A percentile compares a stretch with the other conserved stretches of the same genome.
Evolutionary conservation across 2,797 vertebrate species (phyloP).

Genomic region (Poeciliopsis paucimaculata): DNA sequence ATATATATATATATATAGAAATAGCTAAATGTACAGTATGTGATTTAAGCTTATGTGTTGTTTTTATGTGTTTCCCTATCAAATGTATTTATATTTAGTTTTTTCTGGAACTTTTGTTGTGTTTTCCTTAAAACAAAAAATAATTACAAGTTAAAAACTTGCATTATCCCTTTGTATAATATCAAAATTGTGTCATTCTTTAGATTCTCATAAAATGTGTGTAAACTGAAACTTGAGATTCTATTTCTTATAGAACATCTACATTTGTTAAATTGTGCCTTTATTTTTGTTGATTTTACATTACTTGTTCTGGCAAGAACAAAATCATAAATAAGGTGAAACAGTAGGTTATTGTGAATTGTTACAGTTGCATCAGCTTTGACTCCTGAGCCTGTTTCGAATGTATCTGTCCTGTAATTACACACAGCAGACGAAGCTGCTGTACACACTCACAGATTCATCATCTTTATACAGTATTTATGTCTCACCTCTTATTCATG

Average conservation of each 20-base stretch:
- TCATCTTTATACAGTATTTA: neutral
- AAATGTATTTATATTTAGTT: neutral
- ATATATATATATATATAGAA: too few relatives aligned
- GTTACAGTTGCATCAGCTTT: neutral
- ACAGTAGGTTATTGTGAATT: neutral
- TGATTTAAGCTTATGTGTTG: neutral
- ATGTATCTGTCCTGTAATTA: neutral
- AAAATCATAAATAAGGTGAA: neutral
- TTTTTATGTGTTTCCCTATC: neutral
- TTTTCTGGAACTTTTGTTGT: neutral
- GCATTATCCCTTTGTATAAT: neutral
- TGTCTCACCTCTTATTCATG: slow-evolving; percentile 3
- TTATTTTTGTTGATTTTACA: neutral
- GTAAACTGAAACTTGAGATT: neutral
- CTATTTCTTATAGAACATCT: neutral
- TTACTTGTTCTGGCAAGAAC: neutral
- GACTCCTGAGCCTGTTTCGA: neutral
- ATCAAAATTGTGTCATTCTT: neutral
- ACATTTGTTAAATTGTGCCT: neutral
- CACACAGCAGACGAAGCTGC: neutral
- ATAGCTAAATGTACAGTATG: neutral
- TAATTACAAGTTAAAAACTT: neutral
- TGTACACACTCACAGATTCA: neutral
- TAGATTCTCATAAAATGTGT: neutral
- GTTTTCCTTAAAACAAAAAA: neutral